phyloP scores from a whole-genome alignment of 2,797 vertebrate genomes.

The Tragopan temminckii region DNA sequence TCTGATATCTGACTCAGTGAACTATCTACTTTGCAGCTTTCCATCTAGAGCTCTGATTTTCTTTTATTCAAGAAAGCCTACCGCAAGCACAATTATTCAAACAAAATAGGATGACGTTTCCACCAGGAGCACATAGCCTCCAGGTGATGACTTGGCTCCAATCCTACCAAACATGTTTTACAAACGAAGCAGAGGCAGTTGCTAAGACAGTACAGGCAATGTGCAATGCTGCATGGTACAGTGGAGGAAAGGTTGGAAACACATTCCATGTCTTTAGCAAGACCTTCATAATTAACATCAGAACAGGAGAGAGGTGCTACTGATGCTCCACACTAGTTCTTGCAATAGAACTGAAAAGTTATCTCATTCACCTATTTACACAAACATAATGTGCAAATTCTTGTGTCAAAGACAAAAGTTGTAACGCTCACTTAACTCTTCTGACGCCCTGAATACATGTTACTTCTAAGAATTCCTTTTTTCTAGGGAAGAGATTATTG shows the following conservation, averaged over 20 bases:
- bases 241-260: background rate
- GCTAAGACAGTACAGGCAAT: background rate
- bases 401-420: constrained; percentile 4
- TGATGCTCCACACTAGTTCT: background rate
- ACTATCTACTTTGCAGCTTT: background rate
- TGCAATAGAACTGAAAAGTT: background rate
- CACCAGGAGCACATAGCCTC: background rate
- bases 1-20: background rate
- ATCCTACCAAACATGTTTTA: background rate
- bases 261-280: background rate
- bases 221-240: background rate
- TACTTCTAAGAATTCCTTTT: background rate
- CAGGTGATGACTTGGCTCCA: background rate
- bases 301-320: background rate
- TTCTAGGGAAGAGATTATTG: background rate
- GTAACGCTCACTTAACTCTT: constrained; percentile 3
- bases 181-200: background rate
- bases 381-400: background rate
- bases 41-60: background rate
- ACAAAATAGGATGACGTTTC: constrained; percentile 2
- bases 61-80: background rate
- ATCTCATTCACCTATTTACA: constrained; percentile 5
- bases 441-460: constrained; percentile 24
- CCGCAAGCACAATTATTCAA: background rate
- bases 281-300: background rate